Evolutionary conservation across 2,888 invertebrate species (phyloP), one percentile per base, ranked within the genome.

Genomic region (Netelia inedita): DNA sequence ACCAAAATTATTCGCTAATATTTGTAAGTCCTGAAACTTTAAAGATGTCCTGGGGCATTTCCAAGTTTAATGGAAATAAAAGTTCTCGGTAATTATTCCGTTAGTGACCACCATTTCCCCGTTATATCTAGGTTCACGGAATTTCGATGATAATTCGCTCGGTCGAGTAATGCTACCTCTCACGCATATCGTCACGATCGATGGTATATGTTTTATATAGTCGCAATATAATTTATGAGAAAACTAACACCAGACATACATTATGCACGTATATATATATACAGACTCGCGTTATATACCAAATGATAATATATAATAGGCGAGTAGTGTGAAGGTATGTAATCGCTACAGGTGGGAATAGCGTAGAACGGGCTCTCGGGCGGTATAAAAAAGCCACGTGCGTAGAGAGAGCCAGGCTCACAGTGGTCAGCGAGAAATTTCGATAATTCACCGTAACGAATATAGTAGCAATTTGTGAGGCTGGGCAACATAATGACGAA

Each of bases 181-280:
- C 57, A 16, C 41, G 59, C 66, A 61, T 72, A 72, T 80, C 55
- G 46, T 21, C 35, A 41, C 63, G 69, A 83, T 79, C 65, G 35
- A 50, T 68, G 28, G 21, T 63, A 69, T 46, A 59, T 14, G 14
- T 55, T 73, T 83, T 50, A 71, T 71, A 74, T 79, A 63, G 59
- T 69, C 46, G 69, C 35, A 55, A 63, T 57, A 65, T 75, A 83
- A 83, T 83, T 83, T 79, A 79, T 65, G 74, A 57, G 16, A 79
- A 83, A 83, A 79, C 43, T 57, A 72, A 68, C 76, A 76, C 50
- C 53, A 23, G 81, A 46, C 76, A 81, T 59, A 61, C 82, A 66
- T 74, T 63, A 83, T 53, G 61, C 66, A 71, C 76, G 75, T 69
- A 82, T 85, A 86, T 87, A 83, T 86, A 83, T 82, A 85, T 85